Conservation (phyloP, 2,113 vertebrate genomes). For the Periophthalmus modestus region DNA sequence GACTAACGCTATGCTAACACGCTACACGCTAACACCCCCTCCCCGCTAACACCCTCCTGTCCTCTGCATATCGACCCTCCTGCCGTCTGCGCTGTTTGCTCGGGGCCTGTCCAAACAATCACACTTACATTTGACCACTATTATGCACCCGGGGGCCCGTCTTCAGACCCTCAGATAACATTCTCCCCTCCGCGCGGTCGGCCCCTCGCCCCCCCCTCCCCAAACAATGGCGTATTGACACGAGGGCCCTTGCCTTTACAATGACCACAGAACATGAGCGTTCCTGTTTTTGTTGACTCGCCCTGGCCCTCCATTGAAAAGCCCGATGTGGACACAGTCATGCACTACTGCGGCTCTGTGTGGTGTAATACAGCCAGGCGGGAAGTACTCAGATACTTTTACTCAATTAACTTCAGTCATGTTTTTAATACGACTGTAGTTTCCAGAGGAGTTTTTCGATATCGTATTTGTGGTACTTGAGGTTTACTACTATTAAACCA, state of each 20-base stretch:
- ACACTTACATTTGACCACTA: conserved; percentile 84
- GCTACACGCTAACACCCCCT: not conserved
- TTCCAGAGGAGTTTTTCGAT: too few relatives aligned
- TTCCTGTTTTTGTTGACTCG: conserved; percentile 85
- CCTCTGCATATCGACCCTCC: conserved; percentile 33
- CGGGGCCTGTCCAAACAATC: conserved; percentile 82
- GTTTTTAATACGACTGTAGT: too few relatives aligned
- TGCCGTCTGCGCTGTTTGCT: conserved; percentile 48
- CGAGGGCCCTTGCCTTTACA: conserved; percentile 77
- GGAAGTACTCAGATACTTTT: conserved; percentile 16
- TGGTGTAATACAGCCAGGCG: conserved; percentile 78
- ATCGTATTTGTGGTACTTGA: too few relatives aligned
- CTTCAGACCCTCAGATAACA: conserved; percentile 88
- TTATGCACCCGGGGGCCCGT: conserved; percentile 76
- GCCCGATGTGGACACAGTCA: conserved; percentile 81
- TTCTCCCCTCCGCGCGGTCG: conserved; percentile 82
- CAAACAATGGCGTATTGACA: conserved; percentile 89
- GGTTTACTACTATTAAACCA: too few relatives aligned
- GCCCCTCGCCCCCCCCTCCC: conserved; percentile 77
- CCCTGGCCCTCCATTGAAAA: conserved; percentile 81
- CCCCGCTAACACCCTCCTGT: not conserved
- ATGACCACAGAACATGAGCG: conserved; percentile 82
- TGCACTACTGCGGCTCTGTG: conserved; percentile 82
- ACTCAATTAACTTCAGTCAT: not conserved
- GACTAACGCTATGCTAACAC: not conserved